These are phyloP conservation scores for human (Homo sapiens) DNA, from an alignment of 2,113 vertebrate genomes.

Conservation along the genomic window GRCh38 chr3:55723001-55723500, in stretches of 20 bases:
- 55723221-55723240: slow-evolving; percentile 37
- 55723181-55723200: slow-evolving; percentile 37
- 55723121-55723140: slow-evolving; percentile 35
- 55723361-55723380: slow-evolving; percentile 42
- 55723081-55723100: slow-evolving; percentile 32
- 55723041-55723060: slow-evolving; percentile 33
- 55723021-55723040: neutral
- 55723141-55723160: slow-evolving; percentile 51
- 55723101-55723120: slow-evolving; percentile 22
- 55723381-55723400: slow-evolving; percentile 8
- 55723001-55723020: neutral
- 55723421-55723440: neutral
- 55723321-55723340: slow-evolving; percentile 56
- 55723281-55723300: slow-evolving; percentile 57
- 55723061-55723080: neutral
- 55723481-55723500: neutral
- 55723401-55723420: slow-evolving; percentile 43
- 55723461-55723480: neutral
- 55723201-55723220: slow-evolving; percentile 4
- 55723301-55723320: slow-evolving; percentile 26
- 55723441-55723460: slow-evolving; percentile 17
- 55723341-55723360: slow-evolving; percentile 11
- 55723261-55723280: slow-evolving; percentile 68
- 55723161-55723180: slow-evolving; percentile 31
- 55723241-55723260: slow-evolving; percentile 52